Conservation (phyloP, 2,797 vertebrate species). For the Mionectes olivaceus region DNA sequence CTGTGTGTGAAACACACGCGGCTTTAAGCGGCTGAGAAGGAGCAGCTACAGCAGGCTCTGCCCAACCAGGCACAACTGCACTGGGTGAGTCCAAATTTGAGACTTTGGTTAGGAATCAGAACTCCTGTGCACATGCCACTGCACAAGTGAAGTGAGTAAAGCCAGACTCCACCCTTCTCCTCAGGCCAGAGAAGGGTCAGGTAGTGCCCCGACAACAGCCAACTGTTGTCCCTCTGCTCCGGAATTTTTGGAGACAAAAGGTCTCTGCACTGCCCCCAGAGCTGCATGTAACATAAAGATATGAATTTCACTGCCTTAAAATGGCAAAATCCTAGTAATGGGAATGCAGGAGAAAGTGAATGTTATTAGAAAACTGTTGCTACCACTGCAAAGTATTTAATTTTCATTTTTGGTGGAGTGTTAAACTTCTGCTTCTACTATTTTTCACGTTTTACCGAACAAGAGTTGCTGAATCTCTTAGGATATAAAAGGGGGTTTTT, state of each 20-base stretch:
- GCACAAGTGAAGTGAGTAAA: neutral
- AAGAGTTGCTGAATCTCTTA: neutral
- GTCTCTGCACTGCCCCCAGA: neutral
- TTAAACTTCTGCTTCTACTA: neutral
- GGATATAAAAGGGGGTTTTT: neutral
- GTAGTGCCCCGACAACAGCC: neutral
- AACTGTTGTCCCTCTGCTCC: no score
- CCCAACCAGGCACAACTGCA: neutral
- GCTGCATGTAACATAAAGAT: neutral
- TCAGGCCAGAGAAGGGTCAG: neutral
- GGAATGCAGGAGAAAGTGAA: neutral
- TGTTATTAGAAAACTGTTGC: neutral
- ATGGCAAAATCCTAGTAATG: neutral
- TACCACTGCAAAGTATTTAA: neutral
- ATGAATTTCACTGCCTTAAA: neutral
- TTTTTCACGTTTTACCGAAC: neutral
- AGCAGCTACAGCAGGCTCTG: neutral
- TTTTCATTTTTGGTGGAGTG: accelerated
- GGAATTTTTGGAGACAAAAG: neutral
- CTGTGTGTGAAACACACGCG: neutral
- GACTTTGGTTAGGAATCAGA: neutral
- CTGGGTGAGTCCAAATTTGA: neutral
- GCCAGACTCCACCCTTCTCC: neutral
- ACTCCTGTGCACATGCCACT: accelerated
- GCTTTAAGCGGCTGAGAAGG: neutral